Conservation (phyloP, 2,113 vertebrate genomes). For the Tauraco erythrolophus region DNA sequence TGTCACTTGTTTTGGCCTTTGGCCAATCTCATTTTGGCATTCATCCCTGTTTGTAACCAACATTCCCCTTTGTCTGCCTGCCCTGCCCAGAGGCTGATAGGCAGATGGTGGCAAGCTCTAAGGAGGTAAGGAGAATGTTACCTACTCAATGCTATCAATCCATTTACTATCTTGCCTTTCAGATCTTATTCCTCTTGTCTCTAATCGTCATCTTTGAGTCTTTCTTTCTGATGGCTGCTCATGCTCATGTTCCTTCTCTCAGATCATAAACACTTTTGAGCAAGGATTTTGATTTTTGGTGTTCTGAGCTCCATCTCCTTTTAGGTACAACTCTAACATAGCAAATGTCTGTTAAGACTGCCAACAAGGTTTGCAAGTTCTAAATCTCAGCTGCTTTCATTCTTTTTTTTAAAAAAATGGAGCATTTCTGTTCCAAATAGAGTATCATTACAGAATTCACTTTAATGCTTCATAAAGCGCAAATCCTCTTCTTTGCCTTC, state of each 20-base stretch:
- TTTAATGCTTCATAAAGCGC: conserved; percentile 35
- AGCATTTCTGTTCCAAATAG: conserved; percentile 18
- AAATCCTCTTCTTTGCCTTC: conserved; percentile 45
- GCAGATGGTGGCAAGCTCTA: background rate
- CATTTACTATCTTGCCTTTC: background rate
- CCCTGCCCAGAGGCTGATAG: background rate
- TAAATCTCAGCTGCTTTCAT: background rate
- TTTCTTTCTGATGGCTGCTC: background rate
- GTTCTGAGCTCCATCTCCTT: background rate
- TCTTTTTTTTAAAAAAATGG: background rate
- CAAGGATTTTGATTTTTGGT: background rate
- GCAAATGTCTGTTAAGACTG: background rate
- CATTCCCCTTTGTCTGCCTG: background rate
- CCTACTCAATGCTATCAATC: background rate
- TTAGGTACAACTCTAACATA: background rate
- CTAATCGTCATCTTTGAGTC: background rate
- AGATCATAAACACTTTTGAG: background rate
- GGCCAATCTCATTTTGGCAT: background rate
- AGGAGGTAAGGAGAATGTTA: background rate
- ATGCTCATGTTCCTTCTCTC: background rate
- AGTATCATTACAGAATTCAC: conserved; percentile 21
- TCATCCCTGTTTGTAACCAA: background rate
- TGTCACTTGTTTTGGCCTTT: background rate
- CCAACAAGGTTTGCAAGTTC: background rate
- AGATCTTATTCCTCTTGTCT: background rate